A percentile compares a stretch with the other conserved stretches of the same genome.
phyloP scores from a whole-genome alignment of 2,888 invertebrate species.

The Urechis unicinctus region DNA sequence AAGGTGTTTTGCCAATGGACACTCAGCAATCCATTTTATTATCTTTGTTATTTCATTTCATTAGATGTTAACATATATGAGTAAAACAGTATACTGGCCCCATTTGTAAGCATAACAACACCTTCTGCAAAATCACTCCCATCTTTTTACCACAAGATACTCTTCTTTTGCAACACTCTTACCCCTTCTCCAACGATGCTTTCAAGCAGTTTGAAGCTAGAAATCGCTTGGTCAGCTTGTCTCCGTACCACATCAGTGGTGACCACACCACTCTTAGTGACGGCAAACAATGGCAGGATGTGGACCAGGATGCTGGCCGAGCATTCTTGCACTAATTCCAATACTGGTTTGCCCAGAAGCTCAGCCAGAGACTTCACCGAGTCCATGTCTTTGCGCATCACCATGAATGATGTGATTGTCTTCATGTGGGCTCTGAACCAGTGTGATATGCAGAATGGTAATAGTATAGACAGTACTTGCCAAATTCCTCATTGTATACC shows the following conservation, averaged over 20 bases:
- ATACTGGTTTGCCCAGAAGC: constrained; percentile 16
- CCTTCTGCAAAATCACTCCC: no score
- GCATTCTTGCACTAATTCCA: constrained; percentile 23
- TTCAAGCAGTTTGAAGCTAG: constrained; percentile 29
- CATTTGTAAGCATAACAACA: no score
- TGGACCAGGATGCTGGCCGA: constrained; percentile 32
- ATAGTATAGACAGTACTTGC: background rate
- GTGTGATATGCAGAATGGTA: no score
- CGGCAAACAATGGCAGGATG: constrained; percentile 41
- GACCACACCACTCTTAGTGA: constrained; percentile 14
- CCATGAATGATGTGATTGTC: constrained; percentile 29
- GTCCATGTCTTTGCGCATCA: constrained; percentile 23
- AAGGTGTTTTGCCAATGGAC: no score
- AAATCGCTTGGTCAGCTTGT: constrained; percentile 21
- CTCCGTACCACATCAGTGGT: constrained; percentile 19
- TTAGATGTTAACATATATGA: no score
- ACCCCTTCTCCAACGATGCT: constrained; percentile 15
- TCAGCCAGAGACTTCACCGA: constrained; percentile 20
- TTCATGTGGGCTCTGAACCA: constrained; percentile 17
- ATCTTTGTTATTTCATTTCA: no score
- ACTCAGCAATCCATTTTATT: no score
- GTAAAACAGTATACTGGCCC: no score
- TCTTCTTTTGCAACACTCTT: background rate
- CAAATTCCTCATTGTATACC: background rate
- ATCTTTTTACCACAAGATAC: no score